Percentiles rank a stretch among this genome's conserved stretches.
Evolutionary conservation across 2,113 vertebrate genomes (phyloP).

Genomic region (Thalassarche chlororhynchos): DNA sequence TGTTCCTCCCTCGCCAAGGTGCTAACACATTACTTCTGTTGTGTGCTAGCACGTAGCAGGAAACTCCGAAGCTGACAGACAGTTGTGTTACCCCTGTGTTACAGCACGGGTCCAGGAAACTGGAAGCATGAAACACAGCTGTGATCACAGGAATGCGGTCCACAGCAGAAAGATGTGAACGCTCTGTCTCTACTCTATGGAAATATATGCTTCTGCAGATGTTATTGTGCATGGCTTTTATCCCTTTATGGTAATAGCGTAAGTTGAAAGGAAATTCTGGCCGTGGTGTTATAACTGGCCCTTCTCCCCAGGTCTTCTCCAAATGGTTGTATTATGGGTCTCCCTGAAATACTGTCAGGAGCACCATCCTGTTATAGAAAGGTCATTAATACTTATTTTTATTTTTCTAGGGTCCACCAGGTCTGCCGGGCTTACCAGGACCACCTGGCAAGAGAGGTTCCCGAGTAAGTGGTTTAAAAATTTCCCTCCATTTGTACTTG

Average conservation of each 20-base stretch:
- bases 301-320: neutral
- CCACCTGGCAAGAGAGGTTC: conserved; percentile 88
- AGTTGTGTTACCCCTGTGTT: neutral
- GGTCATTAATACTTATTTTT: neutral
- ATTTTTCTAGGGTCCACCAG: conserved; percentile 85
- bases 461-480: conserved; percentile 81
- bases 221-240: neutral
- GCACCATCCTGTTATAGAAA: neutral
- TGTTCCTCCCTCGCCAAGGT: neutral
- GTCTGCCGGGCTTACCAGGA: conserved; percentile 90
- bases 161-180: neutral
- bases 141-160: neutral
- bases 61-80: neutral
- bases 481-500: neutral
- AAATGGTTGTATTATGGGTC: neutral
- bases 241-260: neutral
- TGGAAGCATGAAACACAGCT: neutral
- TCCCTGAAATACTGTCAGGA: neutral
- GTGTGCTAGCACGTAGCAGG: neutral
- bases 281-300: neutral
- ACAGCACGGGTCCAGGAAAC: neutral
- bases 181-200: neutral
- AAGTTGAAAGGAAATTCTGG: neutral
- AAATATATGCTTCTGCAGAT: neutral
- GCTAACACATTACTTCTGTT: neutral